Conservation (phyloP, 2,888 invertebrate species). For the Parnassius apollo region DNA sequence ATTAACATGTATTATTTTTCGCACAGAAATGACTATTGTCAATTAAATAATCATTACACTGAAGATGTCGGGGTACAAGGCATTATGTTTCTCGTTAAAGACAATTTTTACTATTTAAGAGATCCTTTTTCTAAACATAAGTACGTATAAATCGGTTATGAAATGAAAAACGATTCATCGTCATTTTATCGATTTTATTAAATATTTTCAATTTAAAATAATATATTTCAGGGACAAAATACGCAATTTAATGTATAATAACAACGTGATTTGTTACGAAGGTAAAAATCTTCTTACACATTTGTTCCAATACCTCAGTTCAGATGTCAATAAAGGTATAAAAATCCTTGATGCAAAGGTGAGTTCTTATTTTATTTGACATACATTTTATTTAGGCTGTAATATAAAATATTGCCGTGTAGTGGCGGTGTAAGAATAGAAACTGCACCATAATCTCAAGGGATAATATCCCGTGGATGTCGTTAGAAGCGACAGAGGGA, state of each 20-base stretch:
- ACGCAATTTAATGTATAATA: slow-evolving; percentile 39
- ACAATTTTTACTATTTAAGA: slow-evolving; percentile 50
- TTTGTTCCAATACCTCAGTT: slow-evolving; percentile 43
- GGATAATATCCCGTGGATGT: too few relatives aligned
- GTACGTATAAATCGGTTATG: neutral
- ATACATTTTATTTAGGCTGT: too few relatives aligned
- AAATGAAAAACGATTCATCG: neutral
- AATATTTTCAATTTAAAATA: neutral
- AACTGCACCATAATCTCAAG: too few relatives aligned
- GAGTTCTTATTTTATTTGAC: slow-evolving; percentile 9
- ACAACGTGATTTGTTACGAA: slow-evolving; percentile 60
- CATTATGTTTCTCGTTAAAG: slow-evolving; percentile 46
- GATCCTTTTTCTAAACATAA: slow-evolving; percentile 17
- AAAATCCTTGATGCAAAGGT: slow-evolving; percentile 57
- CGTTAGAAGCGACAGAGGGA: too few relatives aligned
- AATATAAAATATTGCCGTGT: too few relatives aligned
- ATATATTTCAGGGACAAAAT: slow-evolving; percentile 45
- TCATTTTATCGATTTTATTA: neutral
- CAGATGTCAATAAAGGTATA: slow-evolving; percentile 34
- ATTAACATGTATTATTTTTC: slow-evolving; percentile 20
- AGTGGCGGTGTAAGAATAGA: too few relatives aligned
- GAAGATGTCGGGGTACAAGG: slow-evolving; percentile 53
- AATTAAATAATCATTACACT: slow-evolving; percentile 56
- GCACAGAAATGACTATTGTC: slow-evolving; percentile 63
- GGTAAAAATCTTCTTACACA: slow-evolving; percentile 59